Conservation (phyloP, 2,797 vertebrate genomes). For the Cyprinella venusta region DNA sequence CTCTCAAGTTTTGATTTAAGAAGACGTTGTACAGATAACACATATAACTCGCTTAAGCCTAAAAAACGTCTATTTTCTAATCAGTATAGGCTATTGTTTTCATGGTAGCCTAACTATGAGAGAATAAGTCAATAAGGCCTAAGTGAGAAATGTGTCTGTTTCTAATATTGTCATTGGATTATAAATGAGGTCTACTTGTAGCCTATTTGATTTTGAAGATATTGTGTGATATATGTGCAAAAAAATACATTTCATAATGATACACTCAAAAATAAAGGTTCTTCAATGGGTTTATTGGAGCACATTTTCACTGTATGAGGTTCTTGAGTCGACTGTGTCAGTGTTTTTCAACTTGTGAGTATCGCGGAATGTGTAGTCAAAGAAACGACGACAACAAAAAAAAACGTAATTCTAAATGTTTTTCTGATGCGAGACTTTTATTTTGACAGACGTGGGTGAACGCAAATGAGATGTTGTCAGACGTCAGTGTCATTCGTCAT, state of each 20-base stretch:
- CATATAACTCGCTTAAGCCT: neutral
- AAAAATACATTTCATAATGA: neutral
- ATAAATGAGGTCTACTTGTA: neutral
- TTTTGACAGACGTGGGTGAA: neutral
- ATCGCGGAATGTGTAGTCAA: neutral
- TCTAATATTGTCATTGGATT: neutral
- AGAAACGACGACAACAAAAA: neutral
- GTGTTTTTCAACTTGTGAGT: neutral
- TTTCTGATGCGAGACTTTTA: neutral
- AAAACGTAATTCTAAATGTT: neutral
- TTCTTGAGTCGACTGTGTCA: neutral
- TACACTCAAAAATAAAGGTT: neutral
- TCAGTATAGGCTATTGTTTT: neutral
- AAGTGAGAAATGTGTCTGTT: neutral
- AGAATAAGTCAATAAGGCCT: no score
- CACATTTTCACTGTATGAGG: neutral
- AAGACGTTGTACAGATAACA: neutral
- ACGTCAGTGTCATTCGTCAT: no score
- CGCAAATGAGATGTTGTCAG: no score
- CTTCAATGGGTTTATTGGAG: neutral
- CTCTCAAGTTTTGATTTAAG: neutral
- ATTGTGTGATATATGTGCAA: neutral
- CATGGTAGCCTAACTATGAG: neutral
- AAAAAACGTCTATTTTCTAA: neutral
- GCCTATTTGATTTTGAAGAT: constrained; percentile 2